Evolutionary conservation across 2,113 vertebrate species (phyloP), one percentile per base, ranked within the genome.

Genomic region (Ammodytes marinus): DNA sequence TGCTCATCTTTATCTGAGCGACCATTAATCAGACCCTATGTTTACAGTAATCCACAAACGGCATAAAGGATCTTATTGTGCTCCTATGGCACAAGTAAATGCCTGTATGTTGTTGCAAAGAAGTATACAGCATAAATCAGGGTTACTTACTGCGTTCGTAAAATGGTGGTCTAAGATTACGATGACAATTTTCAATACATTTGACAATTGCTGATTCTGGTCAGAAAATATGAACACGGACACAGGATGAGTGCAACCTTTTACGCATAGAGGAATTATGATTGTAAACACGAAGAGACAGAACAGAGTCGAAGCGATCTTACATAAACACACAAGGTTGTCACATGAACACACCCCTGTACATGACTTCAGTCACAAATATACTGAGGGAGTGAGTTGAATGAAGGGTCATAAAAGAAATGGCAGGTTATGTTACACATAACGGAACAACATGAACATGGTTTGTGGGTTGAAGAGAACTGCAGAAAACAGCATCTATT

Each of bases 401-500:
- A 53, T 54, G 10, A 60, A 66, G 11, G 39, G 35, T 65, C 42
- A 54, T 42, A 35, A 35, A 27, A 40, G 12, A 40, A 50, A 35
- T 19, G 45, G 46, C 54, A 46, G 61, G 53, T 52, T 63, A 19
- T 65, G 54, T 60, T 59, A 14, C 12, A 64, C 11, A 35, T 54
- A 57, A 55, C 55, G 66, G 60, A 66, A 60, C 42, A 17, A 40
- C 43, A 64, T 52, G 59, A 46, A 45, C 17, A 8, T 45, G 50
- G 50, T 79, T 14, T n/a, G 59, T 9, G 50, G 27, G 45, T 67
- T n/a, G n/a, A 49, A 8, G 43, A 75, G 69, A 40, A 42, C 11
- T 15, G 63, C 59, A 37, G 60, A 71, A 49, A 77, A 19, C 60
- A 70, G 54, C 49, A 57, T 74, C 55, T 39, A 68, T 72, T 82